Percentiles rank a stretch among this genome's conserved stretches.
Conservation (phyloP, 2,797 vertebrate genomes). For the Danio aesculapii region DNA sequence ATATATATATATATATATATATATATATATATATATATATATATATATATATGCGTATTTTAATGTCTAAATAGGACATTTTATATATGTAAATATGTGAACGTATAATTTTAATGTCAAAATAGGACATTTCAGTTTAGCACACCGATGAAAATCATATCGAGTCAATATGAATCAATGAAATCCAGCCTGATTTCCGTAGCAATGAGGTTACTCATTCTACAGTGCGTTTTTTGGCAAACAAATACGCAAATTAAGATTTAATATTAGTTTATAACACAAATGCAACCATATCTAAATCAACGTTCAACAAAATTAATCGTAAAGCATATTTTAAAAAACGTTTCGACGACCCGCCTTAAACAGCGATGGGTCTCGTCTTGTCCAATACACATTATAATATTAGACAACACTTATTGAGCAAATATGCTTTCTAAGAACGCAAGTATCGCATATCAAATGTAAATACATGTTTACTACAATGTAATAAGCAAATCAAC, state of each 20-base stretch:
- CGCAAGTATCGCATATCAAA: background rate
- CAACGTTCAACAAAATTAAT: background rate
- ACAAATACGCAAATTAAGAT: background rate
- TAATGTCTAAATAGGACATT: background rate
- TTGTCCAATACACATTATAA: background rate
- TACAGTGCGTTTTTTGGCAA: background rate
- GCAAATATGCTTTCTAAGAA: background rate
- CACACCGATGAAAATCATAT: background rate
- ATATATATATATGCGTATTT: too few species aligned
- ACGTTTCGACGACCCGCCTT: constrained; percentile 19
- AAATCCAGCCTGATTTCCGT: constrained; percentile 31
- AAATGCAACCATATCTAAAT: background rate
- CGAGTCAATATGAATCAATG: constrained; percentile 17
- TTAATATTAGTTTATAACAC: background rate
- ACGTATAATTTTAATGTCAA: background rate
- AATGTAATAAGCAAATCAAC: constrained; percentile 19
- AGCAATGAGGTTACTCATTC: constrained; percentile 17
- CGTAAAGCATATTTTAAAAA: background rate
- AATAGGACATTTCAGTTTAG: background rate
- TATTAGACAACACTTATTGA: background rate
- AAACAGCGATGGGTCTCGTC: constrained; percentile 3
- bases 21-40: too few species aligned
- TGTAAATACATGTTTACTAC: background rate
- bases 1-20: too few species aligned
- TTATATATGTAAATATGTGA: too few species aligned